These are phyloP conservation scores for Polyergus mexicanus DNA, from an alignment of 1,140 invertebrate genomes.

Conservation along the genomic window DNA sequence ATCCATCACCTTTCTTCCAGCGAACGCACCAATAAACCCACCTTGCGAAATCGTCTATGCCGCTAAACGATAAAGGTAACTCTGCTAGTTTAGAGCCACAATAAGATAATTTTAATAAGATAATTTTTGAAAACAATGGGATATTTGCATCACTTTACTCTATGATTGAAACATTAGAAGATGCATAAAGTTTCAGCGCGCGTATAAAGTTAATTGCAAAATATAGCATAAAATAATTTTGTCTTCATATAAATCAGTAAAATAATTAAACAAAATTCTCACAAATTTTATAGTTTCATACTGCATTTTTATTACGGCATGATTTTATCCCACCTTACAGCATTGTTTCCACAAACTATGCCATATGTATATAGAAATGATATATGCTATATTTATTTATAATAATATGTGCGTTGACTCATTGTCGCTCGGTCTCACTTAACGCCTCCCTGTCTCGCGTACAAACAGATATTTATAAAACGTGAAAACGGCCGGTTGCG, in stretches of 20 bases:
- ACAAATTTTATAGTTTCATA: not conserved
- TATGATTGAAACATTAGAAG: not conserved
- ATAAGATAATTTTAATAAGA: not conserved
- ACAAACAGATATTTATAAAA: slow-evolving; percentile 81
- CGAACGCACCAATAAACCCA: slow-evolving; percentile 28
- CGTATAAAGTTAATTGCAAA: not conserved
- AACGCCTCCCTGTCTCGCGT: slow-evolving; percentile 53
- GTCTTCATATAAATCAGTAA: not conserved
- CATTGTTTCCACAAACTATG: not conserved
- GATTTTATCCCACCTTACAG: not conserved
- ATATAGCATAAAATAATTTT: not conserved
- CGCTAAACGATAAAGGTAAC: not conserved
- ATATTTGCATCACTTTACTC: not conserved
- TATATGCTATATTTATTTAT: slow-evolving; percentile 75
- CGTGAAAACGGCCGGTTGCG: slow-evolving; percentile 65
- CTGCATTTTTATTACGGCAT: not conserved
- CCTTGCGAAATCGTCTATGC: slow-evolving; percentile 31
- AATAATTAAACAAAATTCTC: not conserved
- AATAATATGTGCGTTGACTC: slow-evolving; percentile 74
- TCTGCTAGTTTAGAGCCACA: not conserved
- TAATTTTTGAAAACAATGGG: not conserved
- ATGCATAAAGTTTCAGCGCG: not conserved
- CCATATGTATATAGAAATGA: not conserved
- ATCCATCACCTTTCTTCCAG: slow-evolving; percentile 54
- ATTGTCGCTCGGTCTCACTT: slow-evolving; percentile 67